Conservation (phyloP, 1,140 invertebrate species). For the Brachionus rubens region DNA sequence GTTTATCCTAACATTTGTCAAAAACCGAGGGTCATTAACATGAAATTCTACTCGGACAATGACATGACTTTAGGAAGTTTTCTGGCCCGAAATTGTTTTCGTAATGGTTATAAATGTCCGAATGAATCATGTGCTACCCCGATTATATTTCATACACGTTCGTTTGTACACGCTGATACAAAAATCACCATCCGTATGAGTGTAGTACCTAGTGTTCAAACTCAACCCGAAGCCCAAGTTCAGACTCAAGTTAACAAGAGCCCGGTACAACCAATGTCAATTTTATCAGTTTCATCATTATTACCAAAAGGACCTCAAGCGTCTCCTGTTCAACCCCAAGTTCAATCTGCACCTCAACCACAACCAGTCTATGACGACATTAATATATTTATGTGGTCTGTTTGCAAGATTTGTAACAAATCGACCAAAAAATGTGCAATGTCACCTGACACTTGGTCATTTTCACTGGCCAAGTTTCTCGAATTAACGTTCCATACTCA, state of each 20-base stretch:
- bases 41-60: conserved; percentile 89
- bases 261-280: background rate
- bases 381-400: conserved; percentile 47
- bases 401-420: conserved; percentile 37
- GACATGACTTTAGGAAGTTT: conserved; percentile 92
- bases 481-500: conserved; percentile 77
- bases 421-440: conserved; percentile 64
- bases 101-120: conserved; percentile 24
- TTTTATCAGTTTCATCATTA: conserved; percentile 31
- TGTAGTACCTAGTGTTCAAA: background rate
- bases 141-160: conserved; percentile 45
- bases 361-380: conserved; percentile 45
- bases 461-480: conserved; percentile 85
- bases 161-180: conserved; percentile 29
- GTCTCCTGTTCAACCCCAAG: background rate
- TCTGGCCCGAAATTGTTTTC: conserved; percentile 78
- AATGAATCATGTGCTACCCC: conserved; percentile 12
- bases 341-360: background rate
- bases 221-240: background rate
- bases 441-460: conserved; percentile 74
- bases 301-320: background rate
- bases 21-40: conserved; percentile 80
- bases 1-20: conserved; percentile 83
- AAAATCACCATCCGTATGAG: conserved; percentile 42
- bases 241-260: background rate